Conservation (phyloP, 2,888 invertebrate species). For the Volucella zonaria region DNA sequence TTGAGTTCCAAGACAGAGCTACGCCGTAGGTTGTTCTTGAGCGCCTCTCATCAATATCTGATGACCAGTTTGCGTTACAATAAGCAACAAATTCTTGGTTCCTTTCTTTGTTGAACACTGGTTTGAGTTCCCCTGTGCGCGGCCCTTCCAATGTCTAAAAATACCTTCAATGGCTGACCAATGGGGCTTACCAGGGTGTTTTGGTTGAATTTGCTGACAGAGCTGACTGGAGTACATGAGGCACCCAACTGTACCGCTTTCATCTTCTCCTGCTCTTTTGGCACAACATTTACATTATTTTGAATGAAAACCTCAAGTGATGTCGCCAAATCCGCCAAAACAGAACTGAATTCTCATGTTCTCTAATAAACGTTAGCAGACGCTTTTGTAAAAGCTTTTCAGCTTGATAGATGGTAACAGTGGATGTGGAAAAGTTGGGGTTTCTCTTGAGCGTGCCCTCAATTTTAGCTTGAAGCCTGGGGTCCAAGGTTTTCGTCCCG, state of each 20-base stretch:
- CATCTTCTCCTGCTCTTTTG: no score
- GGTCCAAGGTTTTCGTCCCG: no score
- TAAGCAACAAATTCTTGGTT: constrained; percentile 34
- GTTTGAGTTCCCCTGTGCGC: constrained; percentile 32
- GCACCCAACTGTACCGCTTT: constrained; percentile 13
- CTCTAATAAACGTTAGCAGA: no score
- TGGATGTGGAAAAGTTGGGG: no score
- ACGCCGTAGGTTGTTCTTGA: constrained; percentile 58
- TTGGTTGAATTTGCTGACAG: constrained; percentile 70
- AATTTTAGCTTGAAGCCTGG: no score
- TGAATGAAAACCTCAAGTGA: no score
- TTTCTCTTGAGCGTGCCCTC: no score
- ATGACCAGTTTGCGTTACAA: constrained; percentile 66
- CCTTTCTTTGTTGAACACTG: constrained; percentile 21
- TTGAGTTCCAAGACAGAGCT: constrained; percentile 66
- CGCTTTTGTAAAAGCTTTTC: no score
- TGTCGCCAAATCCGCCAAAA: no score
- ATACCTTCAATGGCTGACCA: constrained; percentile 73
- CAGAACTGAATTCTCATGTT: no score
- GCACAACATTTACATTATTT: no score
- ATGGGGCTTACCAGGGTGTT: constrained; percentile 64
- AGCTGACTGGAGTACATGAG: constrained; percentile 59
- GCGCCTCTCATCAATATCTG: constrained; percentile 51
- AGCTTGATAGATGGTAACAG: no score
- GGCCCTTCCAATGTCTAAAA: constrained; percentile 53